These are phyloP conservation scores for Ichneumoninae sp. DNA, from an alignment of 2,888 invertebrate species.

Conservation along the genomic window DNA sequence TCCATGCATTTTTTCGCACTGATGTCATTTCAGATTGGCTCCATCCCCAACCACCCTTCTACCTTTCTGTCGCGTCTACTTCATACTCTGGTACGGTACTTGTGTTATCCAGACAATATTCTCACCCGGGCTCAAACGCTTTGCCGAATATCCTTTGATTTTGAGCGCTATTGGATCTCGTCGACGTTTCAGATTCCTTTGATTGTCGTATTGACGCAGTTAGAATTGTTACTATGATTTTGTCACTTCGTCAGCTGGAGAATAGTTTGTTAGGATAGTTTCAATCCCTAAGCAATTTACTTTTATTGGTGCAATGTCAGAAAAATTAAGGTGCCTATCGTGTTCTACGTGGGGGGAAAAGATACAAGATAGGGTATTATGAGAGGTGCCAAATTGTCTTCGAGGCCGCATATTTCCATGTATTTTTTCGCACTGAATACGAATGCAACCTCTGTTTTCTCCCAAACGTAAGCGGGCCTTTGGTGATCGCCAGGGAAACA, in stretches of 20 bases:
- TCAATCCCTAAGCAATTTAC: not conserved
- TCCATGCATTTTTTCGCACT: constrained; percentile 3
- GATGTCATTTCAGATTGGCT: constrained; percentile 63
- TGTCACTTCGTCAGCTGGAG: not conserved
- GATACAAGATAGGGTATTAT: not conserved
- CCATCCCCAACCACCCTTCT: constrained; percentile 18
- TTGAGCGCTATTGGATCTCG: not conserved
- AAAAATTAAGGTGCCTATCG: not conserved
- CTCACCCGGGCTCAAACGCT: not conserved
- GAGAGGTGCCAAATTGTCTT: not conserved
- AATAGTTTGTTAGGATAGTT: not conserved
- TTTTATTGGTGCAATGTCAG: not conserved
- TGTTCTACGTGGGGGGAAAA: not conserved
- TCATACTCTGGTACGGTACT: constrained; percentile 5
- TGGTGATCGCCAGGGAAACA: not conserved
- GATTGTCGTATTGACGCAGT: not conserved
- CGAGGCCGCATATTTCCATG: not conserved
- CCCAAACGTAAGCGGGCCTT: not conserved
- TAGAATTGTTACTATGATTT: not conserved
- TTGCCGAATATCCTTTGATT: not conserved
- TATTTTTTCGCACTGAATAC: not conserved
- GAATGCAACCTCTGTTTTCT: not conserved
- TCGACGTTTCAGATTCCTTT: not conserved
- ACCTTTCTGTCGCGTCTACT: constrained; percentile 4
- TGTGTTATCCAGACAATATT: constrained; percentile 9